Base-by-base conservation (phyloP, 2,888 invertebrate species). In the Euzetes globulus region DNA sequence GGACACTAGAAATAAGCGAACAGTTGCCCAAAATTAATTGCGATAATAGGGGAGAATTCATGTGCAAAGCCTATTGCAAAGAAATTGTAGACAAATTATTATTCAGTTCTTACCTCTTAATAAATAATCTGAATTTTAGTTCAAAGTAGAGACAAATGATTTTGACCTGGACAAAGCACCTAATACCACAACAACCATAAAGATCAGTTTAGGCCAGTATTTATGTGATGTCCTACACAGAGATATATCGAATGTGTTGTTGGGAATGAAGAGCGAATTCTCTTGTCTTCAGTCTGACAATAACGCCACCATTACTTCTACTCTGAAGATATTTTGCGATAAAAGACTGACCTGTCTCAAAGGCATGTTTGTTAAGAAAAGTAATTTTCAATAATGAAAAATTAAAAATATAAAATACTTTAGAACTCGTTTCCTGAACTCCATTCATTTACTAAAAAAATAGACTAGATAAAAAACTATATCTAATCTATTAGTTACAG, bases 1-100 rank as follows among this genome's bases (percentile, higher is more conserved):
- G 27, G 19, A 58, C 58, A 25, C 27, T 58, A n/a, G 58, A 58
- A 4, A 13, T 58, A 2, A 58, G 15, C 27, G 27, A 58, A 58
- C 25, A 58, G 27, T 25, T 58, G 11, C 58, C 58, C 6, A 58
- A 58, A 17, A 19, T 22, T 7, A 19, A 7, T 11, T 58, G 58
- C 19, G 58, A 58, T 58, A 58, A 58, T 27, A 58, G 58, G 58
- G 58, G 58, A 22, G 58, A 58, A 58, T 58, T 58, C 58, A 58
- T 58, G 58, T 58, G 58, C 22, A 58, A 58, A 58, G 19, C 58
- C 2, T 58, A 7, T 58, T 58, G 58, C 58, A 58, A 58, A 58
- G 58, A n/a, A 58, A 58, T 58, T 25, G 58, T 58, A 58, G 4
- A 4, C 4, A 58, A 22, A 22, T 58, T 9, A 4, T n/a, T 47